Evolutionary conservation across 92 coral and sea anemone genomes (phyloP).

Genomic region (Epizoanthus ramosus): DNA sequence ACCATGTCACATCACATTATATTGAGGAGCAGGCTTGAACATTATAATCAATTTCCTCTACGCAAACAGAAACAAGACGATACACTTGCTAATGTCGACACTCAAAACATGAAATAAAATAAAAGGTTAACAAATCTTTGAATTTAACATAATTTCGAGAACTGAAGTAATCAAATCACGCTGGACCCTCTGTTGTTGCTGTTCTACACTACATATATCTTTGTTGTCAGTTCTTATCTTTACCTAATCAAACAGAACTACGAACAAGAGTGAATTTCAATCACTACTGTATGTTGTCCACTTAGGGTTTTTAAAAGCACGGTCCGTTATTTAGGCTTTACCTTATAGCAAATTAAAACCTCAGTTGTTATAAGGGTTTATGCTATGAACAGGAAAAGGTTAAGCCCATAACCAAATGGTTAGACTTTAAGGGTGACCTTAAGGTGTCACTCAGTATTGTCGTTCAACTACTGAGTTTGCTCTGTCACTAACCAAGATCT

Average conservation of each 20-base stretch:
- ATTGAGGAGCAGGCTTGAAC: too few species aligned
- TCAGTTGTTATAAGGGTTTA: neutral
- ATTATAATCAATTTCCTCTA: too few species aligned
- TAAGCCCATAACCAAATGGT: constrained; percentile 2
- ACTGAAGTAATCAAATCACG: too few species aligned
- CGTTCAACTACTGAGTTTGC: too few species aligned
- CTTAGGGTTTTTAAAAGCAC: neutral
- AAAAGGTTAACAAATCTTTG: too few species aligned
- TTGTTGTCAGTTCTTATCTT: neutral
- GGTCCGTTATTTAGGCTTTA: constrained; percentile 20
- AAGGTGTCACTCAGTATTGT: neutral
- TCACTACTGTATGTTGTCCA: neutral
- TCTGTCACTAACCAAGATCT: constrained; percentile 25
- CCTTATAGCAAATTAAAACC: constrained; percentile 31
- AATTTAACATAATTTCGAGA: too few species aligned
- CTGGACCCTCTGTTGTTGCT: too few species aligned
- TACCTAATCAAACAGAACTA: neutral
- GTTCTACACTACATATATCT: neutral
- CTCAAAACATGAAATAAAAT: too few species aligned
- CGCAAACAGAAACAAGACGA: too few species aligned
- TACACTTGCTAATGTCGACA: too few species aligned
- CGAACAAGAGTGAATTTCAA: neutral
- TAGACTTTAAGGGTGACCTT: constrained; percentile 17
- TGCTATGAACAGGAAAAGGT: constrained; percentile 13
- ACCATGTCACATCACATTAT: too few species aligned